These are phyloP conservation scores for Pagrus major DNA, from an alignment of 2,113 vertebrate species.

Conservation along the genomic window DNA sequence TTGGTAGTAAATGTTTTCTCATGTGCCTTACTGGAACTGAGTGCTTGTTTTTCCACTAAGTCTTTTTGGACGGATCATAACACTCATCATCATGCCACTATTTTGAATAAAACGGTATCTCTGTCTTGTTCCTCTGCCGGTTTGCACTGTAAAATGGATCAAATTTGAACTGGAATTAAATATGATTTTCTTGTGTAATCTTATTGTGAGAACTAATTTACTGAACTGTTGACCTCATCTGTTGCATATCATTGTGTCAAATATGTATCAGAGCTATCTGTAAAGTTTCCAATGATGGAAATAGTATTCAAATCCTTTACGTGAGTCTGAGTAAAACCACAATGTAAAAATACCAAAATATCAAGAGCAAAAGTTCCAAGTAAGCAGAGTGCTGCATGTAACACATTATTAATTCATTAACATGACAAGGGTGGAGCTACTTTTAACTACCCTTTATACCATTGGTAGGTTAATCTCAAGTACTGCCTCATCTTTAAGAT, in stretches of 20 bases:
- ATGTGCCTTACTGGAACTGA: conserved; percentile 69
- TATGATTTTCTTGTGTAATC: conserved; percentile 34
- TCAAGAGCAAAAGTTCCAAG: no score
- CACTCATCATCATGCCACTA: conserved; percentile 26
- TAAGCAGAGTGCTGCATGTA: background rate
- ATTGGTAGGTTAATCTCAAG: background rate
- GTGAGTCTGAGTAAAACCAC: no score
- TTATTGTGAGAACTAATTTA: conserved; percentile 19
- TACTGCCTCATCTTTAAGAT: background rate
- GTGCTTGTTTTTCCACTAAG: conserved; percentile 38
- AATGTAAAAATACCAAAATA: background rate
- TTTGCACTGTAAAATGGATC: conserved; percentile 63
- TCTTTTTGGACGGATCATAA: conserved; percentile 23
- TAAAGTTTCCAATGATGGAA: background rate
- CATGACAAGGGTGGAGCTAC: background rate
- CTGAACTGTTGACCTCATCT: background rate
- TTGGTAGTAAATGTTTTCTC: conserved; percentile 31
- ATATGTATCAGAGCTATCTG: background rate
- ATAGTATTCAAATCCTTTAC: background rate
- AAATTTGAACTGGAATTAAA: conserved; percentile 66
- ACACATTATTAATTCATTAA: background rate
- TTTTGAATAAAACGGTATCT: conserved; percentile 42
- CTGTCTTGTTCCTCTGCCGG: conserved; percentile 4
- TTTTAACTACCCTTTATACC: background rate
- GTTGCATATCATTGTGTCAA: background rate